A percentile compares a stretch with the other conserved stretches of the same genome.
Conservation (phyloP, 1,140 invertebrate species). For the Apis laboriosa region DNA sequence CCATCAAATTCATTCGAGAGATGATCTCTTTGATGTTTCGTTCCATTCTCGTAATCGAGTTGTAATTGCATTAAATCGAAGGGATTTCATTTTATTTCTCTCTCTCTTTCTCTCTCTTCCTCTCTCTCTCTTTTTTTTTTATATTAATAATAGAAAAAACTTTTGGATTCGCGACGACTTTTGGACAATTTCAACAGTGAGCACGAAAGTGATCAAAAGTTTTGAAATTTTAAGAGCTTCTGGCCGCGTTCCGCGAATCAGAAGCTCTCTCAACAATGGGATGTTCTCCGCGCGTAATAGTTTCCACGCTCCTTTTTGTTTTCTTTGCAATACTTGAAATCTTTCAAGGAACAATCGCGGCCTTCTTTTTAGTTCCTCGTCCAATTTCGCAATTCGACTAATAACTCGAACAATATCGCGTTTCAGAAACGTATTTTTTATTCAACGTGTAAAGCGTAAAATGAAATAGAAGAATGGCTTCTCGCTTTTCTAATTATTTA, state of each 20-base stretch:
- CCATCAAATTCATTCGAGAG: neutral
- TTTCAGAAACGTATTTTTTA: neutral
- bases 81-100: no score
- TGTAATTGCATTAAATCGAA: no score
- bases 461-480: no score
- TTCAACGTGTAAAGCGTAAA: no score
- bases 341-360: neutral
- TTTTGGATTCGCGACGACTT: neutral
- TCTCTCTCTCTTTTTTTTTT: neutral
- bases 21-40: neutral
- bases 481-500: no score
- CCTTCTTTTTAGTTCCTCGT: neutral
- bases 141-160: neutral
- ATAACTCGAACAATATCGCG: neutral
- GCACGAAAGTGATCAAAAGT: neutral
- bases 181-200: no score
- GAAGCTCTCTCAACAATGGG: neutral
- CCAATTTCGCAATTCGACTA: constrained; percentile 5
- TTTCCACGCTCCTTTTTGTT: constrained; percentile 1
- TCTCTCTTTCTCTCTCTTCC: no score
- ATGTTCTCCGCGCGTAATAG: neutral
- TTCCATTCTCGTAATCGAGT: neutral
- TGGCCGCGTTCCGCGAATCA: neutral
- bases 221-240: neutral
- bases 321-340: constrained; percentile 2